Conservation (phyloP, 2,888 invertebrate genomes). For the Podotricha telesiphe region DNA sequence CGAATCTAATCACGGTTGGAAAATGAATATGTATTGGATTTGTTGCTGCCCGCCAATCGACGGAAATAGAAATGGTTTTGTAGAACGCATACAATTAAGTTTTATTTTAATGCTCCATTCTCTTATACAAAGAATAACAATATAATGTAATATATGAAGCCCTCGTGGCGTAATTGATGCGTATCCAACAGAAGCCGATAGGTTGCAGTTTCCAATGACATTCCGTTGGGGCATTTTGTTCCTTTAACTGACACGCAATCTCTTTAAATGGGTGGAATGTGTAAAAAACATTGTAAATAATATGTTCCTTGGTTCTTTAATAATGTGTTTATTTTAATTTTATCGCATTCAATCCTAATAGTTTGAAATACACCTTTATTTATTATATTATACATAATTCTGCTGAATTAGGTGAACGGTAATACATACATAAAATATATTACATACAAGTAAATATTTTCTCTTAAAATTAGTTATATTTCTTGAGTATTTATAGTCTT, state of each 20-base stretch:
- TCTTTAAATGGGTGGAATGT: background rate
- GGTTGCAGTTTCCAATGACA: constrained; percentile 1
- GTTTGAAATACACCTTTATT: no score
- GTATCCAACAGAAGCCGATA: background rate
- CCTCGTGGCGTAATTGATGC: constrained; percentile 6
- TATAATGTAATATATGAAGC: background rate
- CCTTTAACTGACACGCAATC: background rate
- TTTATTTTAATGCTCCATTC: background rate
- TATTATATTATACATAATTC: no score
- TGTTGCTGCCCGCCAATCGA: constrained; percentile 6
- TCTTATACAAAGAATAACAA: background rate
- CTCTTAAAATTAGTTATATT: no score
- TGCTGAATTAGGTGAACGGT: no score
- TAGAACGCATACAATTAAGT: background rate
- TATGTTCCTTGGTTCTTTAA: background rate
- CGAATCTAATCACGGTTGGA: constrained; percentile 20
- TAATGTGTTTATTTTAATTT: no score
- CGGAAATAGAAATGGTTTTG: background rate
- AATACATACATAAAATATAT: no score
- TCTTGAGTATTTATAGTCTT: no score
- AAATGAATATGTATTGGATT: constrained; percentile 20
- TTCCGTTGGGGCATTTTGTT: background rate
- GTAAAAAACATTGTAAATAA: background rate
- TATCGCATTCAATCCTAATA: no score
- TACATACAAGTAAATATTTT: no score